These are phyloP conservation scores for Gopherus evgoodei DNA, from an alignment of 2,113 vertebrate species.

Conservation along the genomic window DNA sequence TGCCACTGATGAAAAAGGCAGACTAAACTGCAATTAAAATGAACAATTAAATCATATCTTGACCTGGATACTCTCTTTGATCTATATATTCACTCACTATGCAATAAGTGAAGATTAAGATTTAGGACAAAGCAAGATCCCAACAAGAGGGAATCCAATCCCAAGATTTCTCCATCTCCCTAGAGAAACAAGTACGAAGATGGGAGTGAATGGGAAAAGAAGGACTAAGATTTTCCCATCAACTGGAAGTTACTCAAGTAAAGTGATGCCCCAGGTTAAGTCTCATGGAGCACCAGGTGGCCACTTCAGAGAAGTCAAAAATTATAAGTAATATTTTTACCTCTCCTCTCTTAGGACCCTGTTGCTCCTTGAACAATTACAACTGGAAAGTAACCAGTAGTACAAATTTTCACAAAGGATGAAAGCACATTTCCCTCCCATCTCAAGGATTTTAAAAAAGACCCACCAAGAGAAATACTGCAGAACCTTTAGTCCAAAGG, in stretches of 20 bases:
- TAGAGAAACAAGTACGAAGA: too few species aligned
- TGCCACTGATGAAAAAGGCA: not conserved
- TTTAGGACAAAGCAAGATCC: constrained; percentile 27
- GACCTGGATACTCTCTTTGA: too few species aligned
- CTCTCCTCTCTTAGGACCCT: not conserved
- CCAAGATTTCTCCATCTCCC: not conserved
- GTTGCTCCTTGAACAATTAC: not conserved
- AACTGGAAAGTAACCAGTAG: not conserved
- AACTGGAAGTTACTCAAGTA: too few species aligned
- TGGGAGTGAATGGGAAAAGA: too few species aligned
- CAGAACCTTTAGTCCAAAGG: too few species aligned
- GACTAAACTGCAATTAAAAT: not conserved
- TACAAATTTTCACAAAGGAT: not conserved
- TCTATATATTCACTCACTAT: too few species aligned
- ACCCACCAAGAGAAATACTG: not conserved
- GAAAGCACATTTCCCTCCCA: not conserved
- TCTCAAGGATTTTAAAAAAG: too few species aligned
- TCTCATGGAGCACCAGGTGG: not conserved
- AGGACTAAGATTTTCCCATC: too few species aligned
- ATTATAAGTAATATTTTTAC: not conserved
- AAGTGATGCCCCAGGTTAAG: constrained; percentile 22
- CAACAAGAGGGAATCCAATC: not conserved
- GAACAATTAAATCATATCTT: too few species aligned
- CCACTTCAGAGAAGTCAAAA: not conserved
- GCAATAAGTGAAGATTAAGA: not conserved